Base-by-base conservation (phyloP, 2,888 invertebrate species). In the Salticus scenicus region DNA sequence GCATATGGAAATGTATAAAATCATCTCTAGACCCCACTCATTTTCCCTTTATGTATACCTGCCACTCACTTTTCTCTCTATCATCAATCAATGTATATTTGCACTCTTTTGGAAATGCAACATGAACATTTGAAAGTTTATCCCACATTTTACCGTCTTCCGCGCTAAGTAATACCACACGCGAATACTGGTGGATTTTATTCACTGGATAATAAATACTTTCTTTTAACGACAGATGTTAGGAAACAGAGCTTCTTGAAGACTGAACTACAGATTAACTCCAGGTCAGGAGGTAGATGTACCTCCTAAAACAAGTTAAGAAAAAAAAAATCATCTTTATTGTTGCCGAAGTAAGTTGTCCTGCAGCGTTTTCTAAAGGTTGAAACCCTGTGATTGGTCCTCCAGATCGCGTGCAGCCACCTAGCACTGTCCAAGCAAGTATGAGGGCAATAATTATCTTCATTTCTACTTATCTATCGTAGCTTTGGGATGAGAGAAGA, bases 361-460 rank as follows among this genome's bases (percentile, higher is more conserved):
- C 77, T 57, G 77, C 64, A 77, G 83, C 83, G 69, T 51, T 77
- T 83, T 70, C 17, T 31, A 67, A 77, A 66, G 31, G 72, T 67
- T 47, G 72, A 47, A 72, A 69, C 77, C 77, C 51, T 42, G 57
- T 66, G 83, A 83, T 83, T 83, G 83, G 83, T 67, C 67, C 41
- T 28, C 41, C 27, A 41, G 77, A 77, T 83, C 72, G 83, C 83
- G 83, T 83, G 83, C 83, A 41, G 51, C 57, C 73, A 67, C 72
- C 57, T 77, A 76, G 73, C 72, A 75, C 73, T 83, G 83, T 83
- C 83, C 76, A 42, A 57, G 66, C 81, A 81, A 69, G 67, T 81
- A 81, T 81, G 73, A 74, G 74, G 81, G 81, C 77, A 83, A 57
- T 83, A 83, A 83, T 83, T 83, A 83, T 77, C 83, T 73, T 27